These are phyloP conservation scores for Xestoiulus laeticollis DNA, from an alignment of 2,888 invertebrate genomes.

Conservation along the genomic window DNA sequence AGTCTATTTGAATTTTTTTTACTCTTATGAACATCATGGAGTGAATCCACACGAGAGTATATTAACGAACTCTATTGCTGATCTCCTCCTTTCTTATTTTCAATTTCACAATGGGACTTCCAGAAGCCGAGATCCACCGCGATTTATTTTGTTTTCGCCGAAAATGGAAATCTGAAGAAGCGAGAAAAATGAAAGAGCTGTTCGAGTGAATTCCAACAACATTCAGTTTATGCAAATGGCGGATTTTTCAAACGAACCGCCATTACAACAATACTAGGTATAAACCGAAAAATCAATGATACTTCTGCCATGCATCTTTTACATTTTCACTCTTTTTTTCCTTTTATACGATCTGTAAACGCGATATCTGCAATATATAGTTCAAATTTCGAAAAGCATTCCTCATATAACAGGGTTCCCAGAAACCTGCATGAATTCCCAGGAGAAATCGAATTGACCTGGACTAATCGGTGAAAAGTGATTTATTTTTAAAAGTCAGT, in stretches of 20 bases:
- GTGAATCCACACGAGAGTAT: neutral
- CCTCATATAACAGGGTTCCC: neutral
- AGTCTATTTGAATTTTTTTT: neutral
- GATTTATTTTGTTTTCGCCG: neutral
- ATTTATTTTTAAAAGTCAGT: no score
- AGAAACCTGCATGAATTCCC: no score
- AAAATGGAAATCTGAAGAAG: slow-evolving; percentile 14
- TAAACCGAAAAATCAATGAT: neutral
- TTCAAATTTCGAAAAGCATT: neutral
- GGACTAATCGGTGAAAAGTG: no score
- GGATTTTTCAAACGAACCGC: neutral
- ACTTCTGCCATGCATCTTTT: neutral
- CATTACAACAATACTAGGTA: neutral
- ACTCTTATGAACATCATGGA: neutral
- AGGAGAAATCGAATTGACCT: no score
- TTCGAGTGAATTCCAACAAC: neutral
- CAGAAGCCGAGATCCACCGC: neutral
- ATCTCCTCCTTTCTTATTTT: neutral
- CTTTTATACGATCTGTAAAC: neutral
- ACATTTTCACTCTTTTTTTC: neutral
- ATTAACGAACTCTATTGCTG: neutral
- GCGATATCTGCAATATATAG: neutral
- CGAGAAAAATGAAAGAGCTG: neutral
- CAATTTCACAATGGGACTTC: neutral
- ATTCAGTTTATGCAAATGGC: slow-evolving; percentile 11